phyloP scores from a whole-genome alignment of 2,113 vertebrate genomes.

The Toxostoma redivivum region DNA sequence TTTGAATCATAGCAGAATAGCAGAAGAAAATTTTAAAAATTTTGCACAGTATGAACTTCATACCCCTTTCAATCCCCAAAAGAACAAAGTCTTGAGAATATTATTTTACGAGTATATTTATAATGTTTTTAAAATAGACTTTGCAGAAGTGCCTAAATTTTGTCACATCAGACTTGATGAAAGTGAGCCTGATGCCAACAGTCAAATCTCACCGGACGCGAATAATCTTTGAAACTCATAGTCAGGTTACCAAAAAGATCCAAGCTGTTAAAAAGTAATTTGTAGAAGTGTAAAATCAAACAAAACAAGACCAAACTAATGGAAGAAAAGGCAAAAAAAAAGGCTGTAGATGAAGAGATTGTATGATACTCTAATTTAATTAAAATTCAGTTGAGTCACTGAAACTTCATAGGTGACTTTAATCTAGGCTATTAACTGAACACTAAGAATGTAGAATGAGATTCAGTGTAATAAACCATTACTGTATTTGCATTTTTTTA shows the following conservation, averaged over 20 bases:
- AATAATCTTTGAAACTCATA: slow-evolving; percentile 71
- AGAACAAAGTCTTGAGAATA: slow-evolving; percentile 83
- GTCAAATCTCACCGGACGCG: slow-evolving; percentile 57
- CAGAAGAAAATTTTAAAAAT: slow-evolving; percentile 66
- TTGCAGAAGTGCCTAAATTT: slow-evolving; percentile 89
- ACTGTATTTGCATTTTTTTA: slow-evolving; percentile 76
- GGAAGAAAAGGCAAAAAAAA: slow-evolving; percentile 30
- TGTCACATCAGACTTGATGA: slow-evolving; percentile 82
- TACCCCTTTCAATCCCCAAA: slow-evolving; percentile 69
- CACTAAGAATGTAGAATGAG: slow-evolving; percentile 76
- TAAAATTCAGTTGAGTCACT: slow-evolving; percentile 76
- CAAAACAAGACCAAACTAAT: slow-evolving; percentile 49
- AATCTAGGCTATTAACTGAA: slow-evolving; percentile 78
- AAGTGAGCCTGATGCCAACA: slow-evolving; percentile 73
- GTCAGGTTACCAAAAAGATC: slow-evolving; percentile 70
- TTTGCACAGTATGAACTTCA: slow-evolving; percentile 83
- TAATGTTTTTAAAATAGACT: slow-evolving; percentile 84
- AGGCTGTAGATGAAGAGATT: slow-evolving; percentile 72
- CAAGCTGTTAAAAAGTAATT: slow-evolving; percentile 65
- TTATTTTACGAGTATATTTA: slow-evolving; percentile 83
- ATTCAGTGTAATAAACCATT: slow-evolving; percentile 78
- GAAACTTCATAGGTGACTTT: slow-evolving; percentile 76
- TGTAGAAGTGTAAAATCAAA: slow-evolving; percentile 54
- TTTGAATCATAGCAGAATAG: slow-evolving; percentile 73
- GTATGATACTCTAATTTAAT: slow-evolving; percentile 79